Percentiles rank a stretch among this genome's conserved stretches.
phyloP scores from a whole-genome alignment of 2,888 invertebrate species.

The Drosophila greeni region DNA sequence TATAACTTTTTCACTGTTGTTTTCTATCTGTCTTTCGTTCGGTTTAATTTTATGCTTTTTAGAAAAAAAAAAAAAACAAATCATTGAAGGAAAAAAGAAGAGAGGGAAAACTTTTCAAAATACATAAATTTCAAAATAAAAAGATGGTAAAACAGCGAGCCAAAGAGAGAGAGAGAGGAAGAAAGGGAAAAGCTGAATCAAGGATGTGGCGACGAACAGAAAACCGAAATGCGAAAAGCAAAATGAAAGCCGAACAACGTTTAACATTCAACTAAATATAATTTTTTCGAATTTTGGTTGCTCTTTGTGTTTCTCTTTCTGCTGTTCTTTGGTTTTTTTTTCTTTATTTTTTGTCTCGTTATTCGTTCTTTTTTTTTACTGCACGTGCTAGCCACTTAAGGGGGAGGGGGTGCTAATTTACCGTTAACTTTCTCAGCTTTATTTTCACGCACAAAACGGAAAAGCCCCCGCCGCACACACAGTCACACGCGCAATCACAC shows the following conservation, averaged over 20 bases:
- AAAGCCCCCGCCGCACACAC: slow-evolving; percentile 26
- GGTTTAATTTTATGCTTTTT: slow-evolving; percentile 57
- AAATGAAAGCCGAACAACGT: slow-evolving; percentile 42
- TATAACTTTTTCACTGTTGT: slow-evolving; percentile 25
- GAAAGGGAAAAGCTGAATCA: slow-evolving; percentile 7
- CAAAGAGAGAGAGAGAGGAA: slow-evolving; percentile 11
- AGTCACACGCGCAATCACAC: slow-evolving; percentile 18
- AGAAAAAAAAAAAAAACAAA: slow-evolving; percentile 15
- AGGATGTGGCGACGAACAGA: slow-evolving; percentile 24
- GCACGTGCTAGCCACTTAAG: slow-evolving; percentile 39
- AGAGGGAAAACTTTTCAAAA: slow-evolving; percentile 52
- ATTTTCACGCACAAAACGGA: slow-evolving; percentile 40
- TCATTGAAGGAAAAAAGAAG: slow-evolving; percentile 8
- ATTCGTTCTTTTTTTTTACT: slow-evolving; percentile 7
- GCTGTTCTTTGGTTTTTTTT: slow-evolving; percentile 8
- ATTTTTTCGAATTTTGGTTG: slow-evolving; percentile 32
- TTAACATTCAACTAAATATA: slow-evolving; percentile 51
- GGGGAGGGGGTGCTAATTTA: slow-evolving; percentile 56
- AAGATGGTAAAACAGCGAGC: slow-evolving; percentile 13
- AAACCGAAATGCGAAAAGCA: slow-evolving; percentile 29
- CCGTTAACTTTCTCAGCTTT: slow-evolving; percentile 57
- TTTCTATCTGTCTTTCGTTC: slow-evolving; percentile 33
- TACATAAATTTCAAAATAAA: slow-evolving; percentile 53
- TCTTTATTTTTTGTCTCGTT: slow-evolving; percentile 10
- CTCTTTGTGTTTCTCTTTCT: slow-evolving; percentile 18